Evolutionary conservation across 1,140 invertebrate species (phyloP).

Genomic region (Plectrocnemia conspersa): DNA sequence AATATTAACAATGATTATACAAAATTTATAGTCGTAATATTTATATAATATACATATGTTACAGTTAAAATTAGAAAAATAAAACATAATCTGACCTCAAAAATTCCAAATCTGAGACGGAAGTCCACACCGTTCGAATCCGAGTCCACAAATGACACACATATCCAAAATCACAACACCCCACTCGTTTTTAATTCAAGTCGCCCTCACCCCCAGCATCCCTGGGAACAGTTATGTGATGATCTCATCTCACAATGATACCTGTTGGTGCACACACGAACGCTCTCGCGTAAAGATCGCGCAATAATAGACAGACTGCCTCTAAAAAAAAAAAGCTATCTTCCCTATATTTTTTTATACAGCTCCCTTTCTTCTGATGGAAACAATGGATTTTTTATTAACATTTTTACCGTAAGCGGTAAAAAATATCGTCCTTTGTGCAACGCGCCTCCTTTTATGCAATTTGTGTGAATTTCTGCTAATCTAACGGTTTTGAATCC

Average conservation of each 20-base stretch:
- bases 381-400: background rate
- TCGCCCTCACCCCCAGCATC: background rate
- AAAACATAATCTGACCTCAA: too few species aligned
- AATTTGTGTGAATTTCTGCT: conserved; percentile 11
- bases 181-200: background rate
- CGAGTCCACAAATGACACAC: too few species aligned
- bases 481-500: conserved; percentile 13
- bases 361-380: background rate
- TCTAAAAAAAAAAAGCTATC: background rate
- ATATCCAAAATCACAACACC: too few species aligned
- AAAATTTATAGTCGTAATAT: too few species aligned
- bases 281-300: background rate
- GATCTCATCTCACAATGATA: background rate
- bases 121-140: too few species aligned
- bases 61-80: too few species aligned
- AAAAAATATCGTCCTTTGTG: background rate
- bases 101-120: too few species aligned
- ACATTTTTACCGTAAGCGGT: background rate
- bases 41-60: too few species aligned
- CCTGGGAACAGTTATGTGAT: background rate
- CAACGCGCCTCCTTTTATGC: background rate
- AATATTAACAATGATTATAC: too few species aligned
- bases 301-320: background rate
- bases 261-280: background rate
- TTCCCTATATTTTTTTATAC: too few species aligned